Base-by-base conservation (phyloP, 2,888 invertebrate genomes). In the Trichopoda pennipes region DNA sequence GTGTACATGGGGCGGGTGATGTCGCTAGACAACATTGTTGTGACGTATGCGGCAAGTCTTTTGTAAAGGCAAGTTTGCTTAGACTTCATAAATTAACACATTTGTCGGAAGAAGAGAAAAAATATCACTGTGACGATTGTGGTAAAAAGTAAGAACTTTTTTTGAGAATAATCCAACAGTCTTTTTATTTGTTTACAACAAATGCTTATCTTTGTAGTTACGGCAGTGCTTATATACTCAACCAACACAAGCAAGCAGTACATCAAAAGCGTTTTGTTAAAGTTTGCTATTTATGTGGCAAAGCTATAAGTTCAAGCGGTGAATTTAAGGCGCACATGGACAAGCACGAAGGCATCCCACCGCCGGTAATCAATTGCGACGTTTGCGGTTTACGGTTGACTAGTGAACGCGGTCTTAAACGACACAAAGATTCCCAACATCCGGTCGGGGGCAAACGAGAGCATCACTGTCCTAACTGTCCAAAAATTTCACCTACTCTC, bases 51-150 rank as follows among this genome's bases (percentile, higher is more conserved):
- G 85, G 86, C 17, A 88, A 87, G 78, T 76, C 83, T 2, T 88
- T 88, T 80, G 84, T 86, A 1, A 86, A 87, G 56, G 89, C 88
- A 49, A 88, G 88, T 66, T 89, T 89, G 17, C 76, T 91, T 77
- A 87, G 89, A 28, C 89, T 88, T 19, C 91, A 91, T 42, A 88
- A 88, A 81, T 84, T 90, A 44, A 85, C 89, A 68, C 91, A 91
- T 73, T 88, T 90, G 79, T 87, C 90, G 0, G 89, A 91, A 17
- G 91, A 89, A 53, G 87, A 88, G 55, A 89, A 88, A 79, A 88
- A 86, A 16, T 88, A 88, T 78, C 86, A 88, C 51, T 91, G 91
- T 79, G 87, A 88, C n/a, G 87, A 89, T 63, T 91, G 91, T 73
- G 87, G 88, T 1, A 90, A 90, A 77, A 86, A 88, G 35, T 91